Evolutionary conservation across 2,113 vertebrate species (phyloP).

Genomic region (Holacanthus passer): DNA sequence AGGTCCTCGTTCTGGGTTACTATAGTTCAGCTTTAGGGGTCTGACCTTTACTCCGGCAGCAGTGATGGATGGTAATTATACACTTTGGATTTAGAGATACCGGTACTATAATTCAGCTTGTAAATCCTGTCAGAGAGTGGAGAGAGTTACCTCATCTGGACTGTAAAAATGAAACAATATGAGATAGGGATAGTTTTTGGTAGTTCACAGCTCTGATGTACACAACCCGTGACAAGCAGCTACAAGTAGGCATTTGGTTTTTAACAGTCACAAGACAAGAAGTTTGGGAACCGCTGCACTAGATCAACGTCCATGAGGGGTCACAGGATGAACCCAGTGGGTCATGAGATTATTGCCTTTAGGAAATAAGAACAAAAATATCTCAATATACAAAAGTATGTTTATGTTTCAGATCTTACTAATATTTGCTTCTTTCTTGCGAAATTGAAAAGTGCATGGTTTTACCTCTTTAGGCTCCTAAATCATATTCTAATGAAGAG

Average conservation of each 20-base stretch:
- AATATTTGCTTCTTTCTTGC: too few relatives aligned
- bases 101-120: background rate
- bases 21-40: background rate
- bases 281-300: background rate
- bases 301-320: background rate
- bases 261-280: background rate
- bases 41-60: constrained; percentile 1
- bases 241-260: background rate
- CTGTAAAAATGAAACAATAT: too few relatives aligned
- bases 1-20: constrained; percentile 34
- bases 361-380: too few relatives aligned
- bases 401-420: too few relatives aligned
- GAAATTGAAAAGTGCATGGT: too few relatives aligned
- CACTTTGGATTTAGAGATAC: background rate
- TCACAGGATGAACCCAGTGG: background rate
- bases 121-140: too few relatives aligned
- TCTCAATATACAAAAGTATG: rapidly evolving
- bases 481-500: too few relatives aligned
- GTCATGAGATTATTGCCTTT: background rate
- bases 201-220: background rate
- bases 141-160: too few relatives aligned
- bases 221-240: too few relatives aligned
- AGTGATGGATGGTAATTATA: background rate
- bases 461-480: too few relatives aligned
- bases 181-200: too few relatives aligned